These are phyloP conservation scores for Coccyzus lansbergi DNA, from an alignment of 2,797 vertebrate genomes.

Conservation along the genomic window DNA sequence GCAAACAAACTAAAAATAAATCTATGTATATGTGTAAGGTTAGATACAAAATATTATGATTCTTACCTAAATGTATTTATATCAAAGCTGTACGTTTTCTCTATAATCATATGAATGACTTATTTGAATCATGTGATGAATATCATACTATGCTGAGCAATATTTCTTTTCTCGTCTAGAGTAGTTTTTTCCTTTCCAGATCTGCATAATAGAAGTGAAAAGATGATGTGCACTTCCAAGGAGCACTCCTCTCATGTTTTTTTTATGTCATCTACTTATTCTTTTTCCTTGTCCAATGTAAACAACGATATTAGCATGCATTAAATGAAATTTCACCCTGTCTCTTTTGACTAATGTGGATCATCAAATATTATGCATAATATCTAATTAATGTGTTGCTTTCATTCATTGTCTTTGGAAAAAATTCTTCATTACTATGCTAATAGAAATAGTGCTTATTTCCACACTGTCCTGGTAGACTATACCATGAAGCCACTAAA, in stretches of 20 bases:
- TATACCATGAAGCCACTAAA: neutral
- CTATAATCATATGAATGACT: neutral
- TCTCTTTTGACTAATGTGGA: conserved; percentile 24
- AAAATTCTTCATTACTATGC: conserved; percentile 53
- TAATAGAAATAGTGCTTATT: conserved; percentile 43
- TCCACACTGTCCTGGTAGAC: neutral
- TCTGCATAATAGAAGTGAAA: neutral
- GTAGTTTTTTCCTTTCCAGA: neutral
- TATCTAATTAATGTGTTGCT: conserved; percentile 48
- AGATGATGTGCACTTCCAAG: neutral
- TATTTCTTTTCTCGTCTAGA: neutral
- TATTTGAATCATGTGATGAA: neutral
- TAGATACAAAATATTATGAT: neutral
- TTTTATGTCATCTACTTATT: neutral
- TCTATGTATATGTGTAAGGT: neutral
- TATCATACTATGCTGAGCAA: neutral
- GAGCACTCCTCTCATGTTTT: neutral
- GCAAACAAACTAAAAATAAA: neutral
- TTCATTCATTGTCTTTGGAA: conserved; percentile 35
- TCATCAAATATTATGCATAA: conserved; percentile 17
- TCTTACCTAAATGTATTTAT: neutral
- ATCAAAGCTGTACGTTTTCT: neutral
- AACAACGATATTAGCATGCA: neutral
- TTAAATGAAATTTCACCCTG: conserved; percentile 13
- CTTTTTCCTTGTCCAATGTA: neutral